phyloP scores from a whole-genome alignment of 2,888 invertebrate genomes.

The Cosmia pyralina region DNA sequence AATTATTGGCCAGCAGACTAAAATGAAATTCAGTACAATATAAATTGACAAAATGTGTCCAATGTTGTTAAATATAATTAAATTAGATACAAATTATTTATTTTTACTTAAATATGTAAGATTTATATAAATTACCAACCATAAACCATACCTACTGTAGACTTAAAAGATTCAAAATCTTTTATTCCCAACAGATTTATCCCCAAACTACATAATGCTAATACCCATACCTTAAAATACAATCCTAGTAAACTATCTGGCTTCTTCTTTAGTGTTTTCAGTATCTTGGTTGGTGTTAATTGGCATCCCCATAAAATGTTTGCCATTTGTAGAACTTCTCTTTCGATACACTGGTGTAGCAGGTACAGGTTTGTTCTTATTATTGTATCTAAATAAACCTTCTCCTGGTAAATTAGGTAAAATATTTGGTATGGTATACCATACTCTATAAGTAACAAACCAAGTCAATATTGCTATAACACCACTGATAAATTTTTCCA shows the following conservation, averaged over 20 bases:
- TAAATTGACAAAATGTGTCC: background rate
- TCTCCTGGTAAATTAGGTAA: constrained; percentile 94
- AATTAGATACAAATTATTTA: constrained; percentile 10
- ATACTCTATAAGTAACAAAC: constrained; percentile 96
- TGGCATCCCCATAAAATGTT: constrained; percentile 95
- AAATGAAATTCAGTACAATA: background rate
- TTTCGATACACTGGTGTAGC: constrained; percentile 80
- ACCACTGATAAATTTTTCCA: constrained; percentile 97
- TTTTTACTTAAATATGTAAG: constrained; percentile 11
- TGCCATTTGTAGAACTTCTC: constrained; percentile 87
- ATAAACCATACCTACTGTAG: constrained; percentile 11
- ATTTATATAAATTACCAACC: constrained; percentile 24
- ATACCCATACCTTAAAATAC: constrained; percentile 19
- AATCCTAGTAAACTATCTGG: constrained; percentile 69
- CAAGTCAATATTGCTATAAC: constrained; percentile 96
- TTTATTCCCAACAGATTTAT: constrained; percentile 17
- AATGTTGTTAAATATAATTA: constrained; percentile 3
- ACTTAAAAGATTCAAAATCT: constrained; percentile 13
- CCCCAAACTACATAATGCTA: constrained; percentile 25
- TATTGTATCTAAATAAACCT: constrained; percentile 94
- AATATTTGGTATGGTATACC: constrained; percentile 92
- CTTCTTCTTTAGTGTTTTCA: constrained; percentile 79
- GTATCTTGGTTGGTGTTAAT: constrained; percentile 88
- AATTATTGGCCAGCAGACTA: background rate
- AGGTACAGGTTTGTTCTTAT: constrained; percentile 86